Base-by-base conservation (phyloP, 2,888 invertebrate genomes). In the Tanypteryx hageni region DNA sequence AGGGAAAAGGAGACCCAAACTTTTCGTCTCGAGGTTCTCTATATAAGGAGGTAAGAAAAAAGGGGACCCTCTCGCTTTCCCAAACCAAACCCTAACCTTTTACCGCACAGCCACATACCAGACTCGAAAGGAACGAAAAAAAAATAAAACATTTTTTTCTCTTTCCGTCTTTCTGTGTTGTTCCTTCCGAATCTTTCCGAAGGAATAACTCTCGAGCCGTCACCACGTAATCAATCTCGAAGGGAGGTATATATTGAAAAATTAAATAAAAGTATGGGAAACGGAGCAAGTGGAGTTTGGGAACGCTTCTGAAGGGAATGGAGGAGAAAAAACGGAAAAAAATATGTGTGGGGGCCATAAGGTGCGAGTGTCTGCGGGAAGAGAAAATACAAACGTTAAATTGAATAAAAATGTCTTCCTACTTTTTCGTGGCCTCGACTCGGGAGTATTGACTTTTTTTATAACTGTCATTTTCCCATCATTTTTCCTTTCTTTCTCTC, bases 221-320 rank as follows among this genome's bases (percentile, higher is more conserved):
- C n/a, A 4, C 89, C 68, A 44, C 64, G 68, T 89, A 68, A 89
- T 89, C 89, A 89, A 89, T 89, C 31, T 31, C 44, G n/a, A 44
- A 64, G 61, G 61, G 31, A 18, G 27, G 89, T 89, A 64, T n/a
- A 56, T 59, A 44, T 68, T 27, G 61, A 89, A 89, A 89, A 64
- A 68, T 89, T 56, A 68, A 56, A 89, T n/a, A 68, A 58, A 57
- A 31, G 57, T 18, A 57, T n/a, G 16, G n/a, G 16, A 82, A 22
- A 44, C 44, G 31, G 44, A 18, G 31, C n/a, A n/a, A 14, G 83
- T 56, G 18, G 18, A n/a, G 13, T 7, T 83, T 44, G 16, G 13
- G 9, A 16, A 83, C 7, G 44, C n/a, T 82, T 56, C 16, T n/a
- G 22, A 8, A 18, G 31, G 44, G 14, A 3, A 27, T 22, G 16